phyloP scores from a whole-genome alignment of 2,797 vertebrate species.

The Chloroceryle amazona region DNA sequence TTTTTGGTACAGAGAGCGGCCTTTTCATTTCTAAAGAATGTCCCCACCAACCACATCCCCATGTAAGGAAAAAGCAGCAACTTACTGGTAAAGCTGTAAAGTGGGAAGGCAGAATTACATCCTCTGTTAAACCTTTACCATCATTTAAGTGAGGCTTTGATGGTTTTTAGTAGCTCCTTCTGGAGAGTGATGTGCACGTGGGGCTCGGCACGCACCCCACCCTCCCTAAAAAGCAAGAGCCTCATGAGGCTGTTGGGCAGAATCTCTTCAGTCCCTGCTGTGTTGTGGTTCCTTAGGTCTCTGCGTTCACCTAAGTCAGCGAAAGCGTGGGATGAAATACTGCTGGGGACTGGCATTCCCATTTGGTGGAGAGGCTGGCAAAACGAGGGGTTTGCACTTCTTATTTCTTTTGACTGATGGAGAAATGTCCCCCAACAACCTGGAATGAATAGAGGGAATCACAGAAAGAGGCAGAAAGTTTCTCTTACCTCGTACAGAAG shows the following conservation, averaged over 20 bases:
- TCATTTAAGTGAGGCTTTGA: background rate
- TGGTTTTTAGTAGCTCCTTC: background rate
- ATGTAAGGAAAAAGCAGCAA: constrained; percentile 55
- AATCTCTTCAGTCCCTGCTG: background rate
- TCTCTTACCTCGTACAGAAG: background rate
- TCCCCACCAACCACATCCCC: constrained; percentile 39
- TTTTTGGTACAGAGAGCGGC: background rate
- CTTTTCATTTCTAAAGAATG: constrained; percentile 67
- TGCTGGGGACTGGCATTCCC: background rate
- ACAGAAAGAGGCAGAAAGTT: background rate
- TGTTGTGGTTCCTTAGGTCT: background rate
- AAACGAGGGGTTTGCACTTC: background rate
- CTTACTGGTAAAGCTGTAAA: constrained; percentile 45
- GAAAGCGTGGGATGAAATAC: background rate
- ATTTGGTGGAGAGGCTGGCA: background rate
- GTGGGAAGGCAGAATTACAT: background rate
- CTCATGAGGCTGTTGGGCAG: background rate
- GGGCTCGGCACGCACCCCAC: background rate
- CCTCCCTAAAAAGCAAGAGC: background rate
- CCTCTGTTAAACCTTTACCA: background rate
- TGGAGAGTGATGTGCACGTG: accelerated
- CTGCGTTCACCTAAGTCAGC: background rate
- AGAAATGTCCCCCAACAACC: background rate
- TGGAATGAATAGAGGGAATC: background rate
- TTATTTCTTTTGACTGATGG: background rate